Base-by-base conservation (phyloP, 2,888 invertebrate genomes). In the Tiliacea citrago region DNA sequence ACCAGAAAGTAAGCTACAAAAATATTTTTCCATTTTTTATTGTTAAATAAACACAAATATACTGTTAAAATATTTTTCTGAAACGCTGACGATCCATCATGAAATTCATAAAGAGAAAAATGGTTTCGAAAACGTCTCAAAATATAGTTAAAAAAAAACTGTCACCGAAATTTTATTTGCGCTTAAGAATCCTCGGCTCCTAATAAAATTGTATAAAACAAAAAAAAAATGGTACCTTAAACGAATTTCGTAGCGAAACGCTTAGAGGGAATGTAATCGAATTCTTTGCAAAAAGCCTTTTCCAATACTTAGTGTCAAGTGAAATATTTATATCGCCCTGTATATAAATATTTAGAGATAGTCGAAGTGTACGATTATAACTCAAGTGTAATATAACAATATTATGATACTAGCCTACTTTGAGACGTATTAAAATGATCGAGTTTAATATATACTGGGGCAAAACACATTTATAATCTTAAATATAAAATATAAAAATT, bases 321-420 rank as follows among this genome's bases (percentile, higher is more conserved):
- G 86, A 91, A 91, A 92, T 92, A 94, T 92, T 92, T 92, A 91
- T 92, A 87, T 91, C 87, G 77, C 0, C 18, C 24, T 63, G 55
- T 71, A n/a, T 66, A 61, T 58, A 77, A 69, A 77, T 77, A 77
- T 77, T 82, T 68, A 55, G 6, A 67, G 60, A 74, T 68, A 76
- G 55, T 76, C 55, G n/a, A 42, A 81, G 21, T 49, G 16, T 68
- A 74, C 57, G 16, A 53, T 53, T 77, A 58, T 45, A 73, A 67
- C 39, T 62, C 53, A 66, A 45, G 42, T 61, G 60, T 53, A n/a
- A 66, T 72, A 66, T 72, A 24, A 45, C 21, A 69, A 69, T 77
- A 60, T 68, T 53, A 53, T 53, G 42, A 70, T 62, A 21, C 60
- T 47, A 24, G 35, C 21, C 24, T 61, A 45, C 29, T 65, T 55